Percentiles rank a stretch among this genome's conserved stretches.
These are phyloP conservation scores for Drosophila rellima DNA, from an alignment of 2,888 invertebrate genomes.

Conservation along the genomic window DNA sequence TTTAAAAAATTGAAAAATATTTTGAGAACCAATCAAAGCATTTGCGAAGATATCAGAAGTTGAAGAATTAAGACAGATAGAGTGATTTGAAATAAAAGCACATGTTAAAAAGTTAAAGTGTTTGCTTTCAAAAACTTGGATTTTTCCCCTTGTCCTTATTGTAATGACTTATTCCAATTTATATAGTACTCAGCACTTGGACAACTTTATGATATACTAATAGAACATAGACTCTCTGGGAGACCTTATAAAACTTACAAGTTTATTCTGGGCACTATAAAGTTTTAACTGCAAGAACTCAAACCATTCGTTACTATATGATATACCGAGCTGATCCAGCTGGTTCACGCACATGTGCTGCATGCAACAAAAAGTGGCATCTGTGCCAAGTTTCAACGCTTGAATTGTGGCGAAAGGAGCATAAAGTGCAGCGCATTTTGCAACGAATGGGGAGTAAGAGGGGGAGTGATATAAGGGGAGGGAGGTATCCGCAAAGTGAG, in stretches of 20 bases:
- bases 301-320: slow-evolving; percentile 9
- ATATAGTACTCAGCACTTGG: background rate
- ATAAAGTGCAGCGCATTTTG: slow-evolving; percentile 42
- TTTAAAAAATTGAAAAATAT: too few relatives aligned
- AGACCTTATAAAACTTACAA: background rate
- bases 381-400: slow-evolving; percentile 15
- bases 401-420: background rate
- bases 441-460: background rate
- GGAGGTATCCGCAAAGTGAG: slow-evolving; percentile 33
- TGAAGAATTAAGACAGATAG: too few relatives aligned
- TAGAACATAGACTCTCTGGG: background rate
- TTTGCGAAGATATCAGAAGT: too few relatives aligned
- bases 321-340: slow-evolving; percentile 17
- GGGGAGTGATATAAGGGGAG: background rate
- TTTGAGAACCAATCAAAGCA: too few relatives aligned
- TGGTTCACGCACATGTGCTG: slow-evolving; percentile 16
- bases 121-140: too few relatives aligned
- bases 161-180: too few relatives aligned
- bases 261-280: slow-evolving; percentile 8
- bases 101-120: too few relatives aligned
- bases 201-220: slow-evolving; percentile 2
- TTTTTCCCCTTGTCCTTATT: too few relatives aligned
- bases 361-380: slow-evolving; percentile 17
- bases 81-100: too few relatives aligned
- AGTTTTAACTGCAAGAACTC: slow-evolving; percentile 8